A percentile compares a stretch with the other conserved stretches of the same genome.
Conservation (phyloP, 2,113 vertebrate species). For the Sylvilagus bachmani region DNA sequence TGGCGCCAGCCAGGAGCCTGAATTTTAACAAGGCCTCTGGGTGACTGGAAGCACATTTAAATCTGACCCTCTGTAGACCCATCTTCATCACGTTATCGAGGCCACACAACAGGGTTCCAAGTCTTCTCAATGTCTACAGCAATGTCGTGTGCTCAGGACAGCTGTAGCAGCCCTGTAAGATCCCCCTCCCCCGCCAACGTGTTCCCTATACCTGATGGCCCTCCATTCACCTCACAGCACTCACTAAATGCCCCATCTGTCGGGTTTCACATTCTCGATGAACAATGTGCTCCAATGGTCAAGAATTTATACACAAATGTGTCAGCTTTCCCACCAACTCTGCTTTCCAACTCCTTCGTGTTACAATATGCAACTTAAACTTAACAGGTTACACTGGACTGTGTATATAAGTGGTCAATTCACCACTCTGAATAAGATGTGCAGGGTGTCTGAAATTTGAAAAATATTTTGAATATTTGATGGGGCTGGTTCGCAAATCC, state of each 20-base stretch:
- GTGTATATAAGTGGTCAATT: background rate
- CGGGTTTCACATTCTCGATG: background rate
- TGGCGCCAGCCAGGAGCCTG: too few relatives aligned
- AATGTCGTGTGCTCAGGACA: background rate
- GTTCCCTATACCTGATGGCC: background rate
- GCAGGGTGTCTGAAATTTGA: background rate
- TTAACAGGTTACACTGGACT: background rate
- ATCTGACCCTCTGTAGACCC: background rate
- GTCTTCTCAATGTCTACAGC: background rate
- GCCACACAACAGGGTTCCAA: background rate
- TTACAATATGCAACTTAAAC: background rate
- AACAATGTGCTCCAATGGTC: background rate
- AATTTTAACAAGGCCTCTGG: background rate
- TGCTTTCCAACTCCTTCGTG: conserved; percentile 47
- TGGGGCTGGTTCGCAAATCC: background rate
- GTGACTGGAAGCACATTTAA: background rate
- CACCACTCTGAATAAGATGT: conserved; percentile 16
- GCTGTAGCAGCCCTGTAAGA: background rate
- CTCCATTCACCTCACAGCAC: background rate
- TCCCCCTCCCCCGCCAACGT: rapidly evolving
- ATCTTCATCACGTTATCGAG: background rate
- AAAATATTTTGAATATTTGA: conserved; percentile 41
- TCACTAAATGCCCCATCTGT: background rate
- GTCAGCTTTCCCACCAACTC: background rate
- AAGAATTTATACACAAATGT: background rate